Base-by-base conservation (phyloP, 2,888 invertebrate species). In the Clanis bilineata region DNA sequence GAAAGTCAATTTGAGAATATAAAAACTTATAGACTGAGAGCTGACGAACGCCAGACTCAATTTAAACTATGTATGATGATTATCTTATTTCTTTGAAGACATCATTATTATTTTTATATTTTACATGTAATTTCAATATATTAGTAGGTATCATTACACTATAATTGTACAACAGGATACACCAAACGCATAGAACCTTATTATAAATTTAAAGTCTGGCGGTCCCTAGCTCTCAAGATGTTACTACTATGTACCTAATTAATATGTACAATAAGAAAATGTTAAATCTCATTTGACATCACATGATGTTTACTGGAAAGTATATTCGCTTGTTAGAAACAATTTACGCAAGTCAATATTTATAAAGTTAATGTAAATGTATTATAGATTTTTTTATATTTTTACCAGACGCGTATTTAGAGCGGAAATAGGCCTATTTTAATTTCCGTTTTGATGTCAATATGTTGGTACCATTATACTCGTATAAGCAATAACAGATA, bases 311-410 rank as follows among this genome's bases (percentile, higher is more conserved):
- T 51, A 51, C 51, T 51, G 32, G 32, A 32, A 51, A 28, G 28
- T 32, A 28, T 47, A 51, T 32, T 51, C 32, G 51, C 51, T 51
- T 51, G 18, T 51, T 51, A 32, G 51, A 51, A 28, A 18, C 28
- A 28, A 32, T 32, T 47, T 47, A 32, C 10, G 32, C 51, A 51
- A 51, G 51, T 51, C 32, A 51, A 51, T 51, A 18, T 51, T 32
- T 51, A 32, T 51, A 51, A 9, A 25, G 9, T 18, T 7, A 28
- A 51, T 28, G 18, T 51, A 45, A 23, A 45, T 5, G 43, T 43
- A n/a, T n/a, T n/a, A n/a, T n/a, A 47, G 47, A 15, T 15, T 47
- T 51, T 51, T 51, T 51, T 32, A 51, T 51, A 51, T 51, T 51
- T 51, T 51, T 51, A 51, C 32, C 51, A 32, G 28, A 47, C 47